These are phyloP conservation scores for Ornithorhynchus anatinus DNA, from an alignment of 2,113 vertebrate genomes.

Conservation along the genomic window DNA sequence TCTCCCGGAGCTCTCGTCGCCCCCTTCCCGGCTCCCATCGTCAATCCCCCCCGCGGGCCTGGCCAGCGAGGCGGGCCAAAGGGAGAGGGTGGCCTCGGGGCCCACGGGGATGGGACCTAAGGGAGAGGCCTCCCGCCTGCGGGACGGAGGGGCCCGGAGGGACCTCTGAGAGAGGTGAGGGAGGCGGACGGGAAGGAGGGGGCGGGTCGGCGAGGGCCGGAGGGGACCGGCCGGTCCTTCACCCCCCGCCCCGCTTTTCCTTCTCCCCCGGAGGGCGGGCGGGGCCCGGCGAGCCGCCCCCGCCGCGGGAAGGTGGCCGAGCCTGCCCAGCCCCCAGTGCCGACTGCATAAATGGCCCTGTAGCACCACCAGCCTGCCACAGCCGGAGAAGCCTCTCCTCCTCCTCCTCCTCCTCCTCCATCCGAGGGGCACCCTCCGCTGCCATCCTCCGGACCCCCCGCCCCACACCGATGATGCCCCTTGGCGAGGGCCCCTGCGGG, in stretches of 20 bases:
- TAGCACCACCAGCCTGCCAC: constrained; percentile 67
- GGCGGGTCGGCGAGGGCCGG: neutral
- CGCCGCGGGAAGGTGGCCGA: constrained; percentile 30
- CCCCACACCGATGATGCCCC: constrained; percentile 51
- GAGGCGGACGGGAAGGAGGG: too few relatives aligned
- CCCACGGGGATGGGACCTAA: too few relatives aligned
- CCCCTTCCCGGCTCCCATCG: too few relatives aligned
- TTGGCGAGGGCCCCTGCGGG: constrained; percentile 57
- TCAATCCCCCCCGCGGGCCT: too few relatives aligned
- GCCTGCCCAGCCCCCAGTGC: constrained; percentile 48
- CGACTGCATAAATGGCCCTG: constrained; percentile 42
- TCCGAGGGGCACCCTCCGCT: constrained; percentile 21
- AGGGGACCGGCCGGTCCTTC: neutral
- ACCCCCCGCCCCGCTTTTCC: neutral
- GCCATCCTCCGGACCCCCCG: constrained; percentile 40
- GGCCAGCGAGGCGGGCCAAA: too few relatives aligned
- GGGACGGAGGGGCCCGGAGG: too few relatives aligned
- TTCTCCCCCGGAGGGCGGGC: too few relatives aligned
- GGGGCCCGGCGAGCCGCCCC: neutral
- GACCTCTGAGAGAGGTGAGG: too few relatives aligned
- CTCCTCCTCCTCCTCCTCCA: too few relatives aligned
- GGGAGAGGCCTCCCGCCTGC: too few relatives aligned
- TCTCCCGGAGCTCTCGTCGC: too few relatives aligned
- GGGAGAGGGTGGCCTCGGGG: too few relatives aligned
- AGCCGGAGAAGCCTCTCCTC: constrained; percentile 44